These are phyloP conservation scores for Heptranchias perlo DNA, from an alignment of 2,113 vertebrate genomes.

Conservation along the genomic window DNA sequence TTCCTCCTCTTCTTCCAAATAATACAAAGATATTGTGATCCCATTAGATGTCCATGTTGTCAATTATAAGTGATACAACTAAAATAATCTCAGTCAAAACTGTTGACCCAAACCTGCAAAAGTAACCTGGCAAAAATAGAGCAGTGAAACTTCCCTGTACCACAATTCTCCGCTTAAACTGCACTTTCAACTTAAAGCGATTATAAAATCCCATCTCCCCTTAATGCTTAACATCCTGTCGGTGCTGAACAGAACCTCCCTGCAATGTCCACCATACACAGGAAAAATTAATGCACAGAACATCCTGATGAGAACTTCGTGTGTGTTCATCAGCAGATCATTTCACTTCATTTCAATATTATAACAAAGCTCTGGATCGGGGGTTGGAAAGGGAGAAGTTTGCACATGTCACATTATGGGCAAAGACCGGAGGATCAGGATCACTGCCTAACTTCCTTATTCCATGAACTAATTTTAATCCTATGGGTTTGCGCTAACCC, in stretches of 20 bases:
- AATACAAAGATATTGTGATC: background rate
- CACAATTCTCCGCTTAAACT: background rate
- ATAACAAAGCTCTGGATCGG: background rate
- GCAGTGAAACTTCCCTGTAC: background rate
- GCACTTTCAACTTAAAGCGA: background rate
- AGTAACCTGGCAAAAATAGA: background rate
- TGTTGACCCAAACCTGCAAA: background rate
- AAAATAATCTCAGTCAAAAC: background rate
- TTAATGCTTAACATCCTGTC: background rate
- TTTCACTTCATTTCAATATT: background rate
- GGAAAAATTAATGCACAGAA: background rate
- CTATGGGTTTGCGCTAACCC: background rate
- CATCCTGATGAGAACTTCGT: background rate
- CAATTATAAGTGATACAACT: background rate
- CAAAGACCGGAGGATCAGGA: background rate
- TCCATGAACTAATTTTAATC: slow-evolving; percentile 22
- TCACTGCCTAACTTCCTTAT: too few species aligned
- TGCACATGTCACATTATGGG: background rate
- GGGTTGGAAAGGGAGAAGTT: background rate
- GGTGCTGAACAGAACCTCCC: background rate
- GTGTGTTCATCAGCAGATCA: background rate
- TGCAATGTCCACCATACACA: background rate
- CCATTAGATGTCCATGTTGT: background rate
- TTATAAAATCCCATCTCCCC: background rate
- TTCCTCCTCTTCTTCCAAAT: background rate